phyloP scores from a whole-genome alignment of 2,888 invertebrate species.

The Eupithecia subumbrata region DNA sequence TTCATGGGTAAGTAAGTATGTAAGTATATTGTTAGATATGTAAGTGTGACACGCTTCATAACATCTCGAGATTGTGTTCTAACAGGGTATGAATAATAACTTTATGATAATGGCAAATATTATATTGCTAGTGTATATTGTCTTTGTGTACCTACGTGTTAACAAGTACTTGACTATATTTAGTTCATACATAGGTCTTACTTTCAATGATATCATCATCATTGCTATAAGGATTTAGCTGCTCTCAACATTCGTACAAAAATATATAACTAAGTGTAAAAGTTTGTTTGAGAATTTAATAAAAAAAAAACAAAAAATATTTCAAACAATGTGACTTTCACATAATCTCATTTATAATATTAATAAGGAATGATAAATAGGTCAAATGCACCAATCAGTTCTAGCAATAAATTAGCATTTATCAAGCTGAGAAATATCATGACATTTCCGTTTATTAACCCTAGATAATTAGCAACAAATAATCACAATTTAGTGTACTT shows the following conservation, averaged over 20 bases:
- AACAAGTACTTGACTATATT: slow-evolving; percentile 3
- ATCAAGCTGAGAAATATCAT: slow-evolving; percentile 53
- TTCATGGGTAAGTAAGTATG: slow-evolving; percentile 30
- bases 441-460: slow-evolving; percentile 45
- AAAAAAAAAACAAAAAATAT: not conserved
- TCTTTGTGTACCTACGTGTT: slow-evolving; percentile 17
- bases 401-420: slow-evolving; percentile 57
- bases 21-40: slow-evolving; percentile 35
- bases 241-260: not conserved
- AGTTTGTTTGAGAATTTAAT: not conserved
- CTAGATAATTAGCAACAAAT: slow-evolving; percentile 36
- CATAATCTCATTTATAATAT: not conserved
- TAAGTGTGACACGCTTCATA: slow-evolving; percentile 60
- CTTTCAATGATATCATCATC: not conserved
- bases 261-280: not conserved
- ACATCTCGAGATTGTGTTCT: slow-evolving; percentile 58
- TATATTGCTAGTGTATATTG: slow-evolving; percentile 24
- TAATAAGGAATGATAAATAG: not conserved
- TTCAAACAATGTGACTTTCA: not conserved
- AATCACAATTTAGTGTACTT: slow-evolving; percentile 11
- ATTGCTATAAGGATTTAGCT: not conserved
- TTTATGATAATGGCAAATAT: slow-evolving; percentile 36
- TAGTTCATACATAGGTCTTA: not conserved
- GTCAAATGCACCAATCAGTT: slow-evolving; percentile 37
- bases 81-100: slow-evolving; percentile 60